These are phyloP conservation scores for Yponomeuta plumbellus DNA, from an alignment of 2,888 invertebrate species.

Conservation along the genomic window DNA sequence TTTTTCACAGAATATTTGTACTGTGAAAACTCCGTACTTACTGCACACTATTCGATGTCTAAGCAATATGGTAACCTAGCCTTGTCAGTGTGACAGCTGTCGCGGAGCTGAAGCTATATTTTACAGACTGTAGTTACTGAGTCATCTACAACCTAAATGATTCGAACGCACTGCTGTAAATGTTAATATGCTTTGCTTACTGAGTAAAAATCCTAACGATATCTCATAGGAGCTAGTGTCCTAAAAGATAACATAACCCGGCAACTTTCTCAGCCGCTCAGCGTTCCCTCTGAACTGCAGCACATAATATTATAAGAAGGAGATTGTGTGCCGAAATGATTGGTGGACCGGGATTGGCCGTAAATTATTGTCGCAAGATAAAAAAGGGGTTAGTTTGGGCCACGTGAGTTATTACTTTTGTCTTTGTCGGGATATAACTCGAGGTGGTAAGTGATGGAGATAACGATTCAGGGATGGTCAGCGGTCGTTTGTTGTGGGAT, in stretches of 20 bases:
- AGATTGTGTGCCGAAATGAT: conserved; percentile 3
- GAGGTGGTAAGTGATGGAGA: neutral
- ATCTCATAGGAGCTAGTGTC: too few relatives aligned
- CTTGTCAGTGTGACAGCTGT: too few relatives aligned
- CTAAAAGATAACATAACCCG: neutral
- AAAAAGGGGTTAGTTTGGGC: neutral
- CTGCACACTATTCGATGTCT: too few relatives aligned
- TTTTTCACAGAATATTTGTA: too few relatives aligned
- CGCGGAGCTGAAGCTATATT: too few relatives aligned
- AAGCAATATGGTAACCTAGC: too few relatives aligned
- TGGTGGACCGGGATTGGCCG: neutral
- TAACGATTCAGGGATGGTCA: neutral
- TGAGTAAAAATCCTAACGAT: too few relatives aligned
- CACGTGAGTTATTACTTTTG: neutral
- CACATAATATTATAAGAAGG: neutral
- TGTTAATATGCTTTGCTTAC: too few relatives aligned
- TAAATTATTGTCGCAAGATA: conserved; percentile 3
- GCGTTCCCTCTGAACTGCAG: neutral
- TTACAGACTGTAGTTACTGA: too few relatives aligned
- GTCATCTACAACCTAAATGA: too few relatives aligned
- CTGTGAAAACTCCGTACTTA: too few relatives aligned
- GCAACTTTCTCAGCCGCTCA: neutral
- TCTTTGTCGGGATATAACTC: neutral
- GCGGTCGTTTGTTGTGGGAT: neutral
- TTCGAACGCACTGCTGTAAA: too few relatives aligned